Percentiles rank a stretch among this genome's conserved stretches.
These are phyloP conservation scores for Sternarchorhynchus goeldii DNA, from an alignment of 2,797 vertebrate genomes.

Conservation along the genomic window DNA sequence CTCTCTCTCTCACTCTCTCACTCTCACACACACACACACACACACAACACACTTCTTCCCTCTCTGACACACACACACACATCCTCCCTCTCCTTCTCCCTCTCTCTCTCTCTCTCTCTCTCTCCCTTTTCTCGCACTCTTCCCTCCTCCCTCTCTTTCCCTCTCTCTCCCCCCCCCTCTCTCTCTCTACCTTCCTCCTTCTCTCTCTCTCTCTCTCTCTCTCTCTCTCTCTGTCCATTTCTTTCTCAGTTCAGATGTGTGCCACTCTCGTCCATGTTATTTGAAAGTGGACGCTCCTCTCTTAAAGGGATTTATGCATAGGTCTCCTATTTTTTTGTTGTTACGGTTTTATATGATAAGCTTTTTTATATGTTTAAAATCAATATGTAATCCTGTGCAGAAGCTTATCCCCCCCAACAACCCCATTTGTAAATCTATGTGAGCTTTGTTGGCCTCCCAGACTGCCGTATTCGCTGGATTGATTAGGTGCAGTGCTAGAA, in stretches of 20 bases:
- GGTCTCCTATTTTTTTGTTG: constrained; percentile 96
- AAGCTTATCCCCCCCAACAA: constrained; percentile 97
- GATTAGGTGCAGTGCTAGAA: constrained; percentile 95
- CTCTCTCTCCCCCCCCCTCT: neutral
- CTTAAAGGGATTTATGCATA: constrained; percentile 99
- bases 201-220: constrained; percentile 40
- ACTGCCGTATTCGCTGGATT: constrained; percentile 92
- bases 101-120: too few relatives aligned
- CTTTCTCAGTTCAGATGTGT: constrained; percentile 76
- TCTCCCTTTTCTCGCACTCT: too few relatives aligned
- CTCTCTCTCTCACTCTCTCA: constrained; percentile 60
- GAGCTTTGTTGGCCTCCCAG: constrained; percentile 96
- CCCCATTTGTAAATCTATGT: constrained; percentile 99
- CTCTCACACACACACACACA: constrained; percentile 55
- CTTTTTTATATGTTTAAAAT: constrained; percentile 99
- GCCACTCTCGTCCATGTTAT: constrained; percentile 77
- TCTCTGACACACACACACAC: constrained; percentile 34
- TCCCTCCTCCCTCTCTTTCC: too few relatives aligned
- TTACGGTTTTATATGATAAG: constrained; percentile 99
- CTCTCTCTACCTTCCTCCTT: constrained; percentile 30
- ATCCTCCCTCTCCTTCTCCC: too few relatives aligned
- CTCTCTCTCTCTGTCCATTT: constrained; percentile 20
- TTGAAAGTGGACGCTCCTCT: constrained; percentile 90
- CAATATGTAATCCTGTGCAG: constrained; percentile 99
- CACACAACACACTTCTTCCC: constrained; percentile 17